Base-by-base conservation (phyloP, 2,113 vertebrate species). In the Phainopepla nitens region DNA sequence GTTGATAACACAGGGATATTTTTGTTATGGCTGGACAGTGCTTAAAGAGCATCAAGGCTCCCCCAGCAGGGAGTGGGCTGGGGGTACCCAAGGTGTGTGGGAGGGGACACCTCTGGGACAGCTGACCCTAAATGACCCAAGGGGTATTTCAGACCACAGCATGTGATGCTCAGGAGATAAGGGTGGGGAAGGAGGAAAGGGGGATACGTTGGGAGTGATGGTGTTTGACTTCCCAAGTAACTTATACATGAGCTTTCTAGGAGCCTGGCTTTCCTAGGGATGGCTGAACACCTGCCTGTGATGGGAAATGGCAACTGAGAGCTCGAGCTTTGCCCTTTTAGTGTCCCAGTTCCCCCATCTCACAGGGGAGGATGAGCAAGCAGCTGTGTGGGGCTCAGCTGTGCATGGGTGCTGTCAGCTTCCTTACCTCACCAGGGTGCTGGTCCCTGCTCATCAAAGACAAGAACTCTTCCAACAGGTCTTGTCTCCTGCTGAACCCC, bases 361-460 rank as follows among this genome's bases (percentile, higher is more conserved):
- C 61, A 22, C 35, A 3, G 15, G 18, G 39, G 33, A 20, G 39
- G 19, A 20, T 0, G 2, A 69, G 25, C 0, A 0, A 42, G 50
- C 0, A 0, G 53, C 64, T 61, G 41, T 21, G 56, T 47, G 60
- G 23, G 7, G 31, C 50, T 76, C 5, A 64, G 66, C 44, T 56
- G 44, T 15, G 42, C 4, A 29, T 20, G 2, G 0, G 41, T 4
- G 4, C 60, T 65, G 1, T 10, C 72, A 78, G 31, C 28, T 88
- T 50, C 39, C 98, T 96, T 91, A 99, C 99, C 99, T 99, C 98
- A 39, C 95, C 77, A 57, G 98, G 96, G 41, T 99, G 99, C 64
- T 76, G 94, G 18, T 99, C 99, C 94, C 99, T 98, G 84, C 98
- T 98, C 99, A 99, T 99, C 66, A 99, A 97, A 64, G 65, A 64